phyloP scores from a whole-genome alignment of 92 coral and sea anemone species.

The Zoanthus sociatus region DNA sequence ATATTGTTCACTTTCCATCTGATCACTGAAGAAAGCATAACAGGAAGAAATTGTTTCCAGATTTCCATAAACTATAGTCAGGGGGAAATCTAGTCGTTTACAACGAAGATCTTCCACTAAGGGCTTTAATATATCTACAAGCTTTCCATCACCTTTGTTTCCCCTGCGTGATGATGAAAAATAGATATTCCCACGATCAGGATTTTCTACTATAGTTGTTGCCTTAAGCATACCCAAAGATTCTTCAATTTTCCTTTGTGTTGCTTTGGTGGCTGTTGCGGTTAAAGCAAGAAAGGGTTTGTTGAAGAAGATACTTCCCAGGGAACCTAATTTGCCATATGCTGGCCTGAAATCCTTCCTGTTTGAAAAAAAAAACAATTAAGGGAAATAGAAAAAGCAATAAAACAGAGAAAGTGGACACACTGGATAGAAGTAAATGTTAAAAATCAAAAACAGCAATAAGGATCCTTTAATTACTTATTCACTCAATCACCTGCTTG shows the following conservation, averaged over 20 bases:
- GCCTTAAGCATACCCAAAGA: constrained; percentile 12
- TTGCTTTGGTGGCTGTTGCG: constrained; percentile 31
- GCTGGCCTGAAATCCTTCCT: constrained; percentile 32
- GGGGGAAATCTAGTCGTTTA: constrained; percentile 37
- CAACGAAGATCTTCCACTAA: constrained; percentile 23
- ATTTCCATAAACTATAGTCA: constrained; percentile 38
- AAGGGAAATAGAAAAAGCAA: not conserved
- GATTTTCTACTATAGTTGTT: not conserved
- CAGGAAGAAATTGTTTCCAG: constrained; percentile 36
- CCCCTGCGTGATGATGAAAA: constrained; percentile 38
- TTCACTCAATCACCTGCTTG: no score
- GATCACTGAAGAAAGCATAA: constrained; percentile 8
- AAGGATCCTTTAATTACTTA: no score
- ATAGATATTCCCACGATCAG: constrained; percentile 23
- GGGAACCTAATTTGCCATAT: constrained; percentile 23
- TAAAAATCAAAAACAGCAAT: no score
- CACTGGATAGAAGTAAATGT: not conserved
- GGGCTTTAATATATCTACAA: constrained; percentile 23
- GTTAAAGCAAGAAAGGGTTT: constrained; percentile 13
- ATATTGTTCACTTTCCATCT: constrained; percentile 23
- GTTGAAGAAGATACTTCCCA: constrained; percentile 21
- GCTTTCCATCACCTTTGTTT: constrained; percentile 21
- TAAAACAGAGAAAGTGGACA: no score
- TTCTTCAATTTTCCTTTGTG: constrained; percentile 15
- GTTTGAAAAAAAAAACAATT: not conserved